Conservation (phyloP, 2,113 vertebrate genomes). For the Grus americana region DNA sequence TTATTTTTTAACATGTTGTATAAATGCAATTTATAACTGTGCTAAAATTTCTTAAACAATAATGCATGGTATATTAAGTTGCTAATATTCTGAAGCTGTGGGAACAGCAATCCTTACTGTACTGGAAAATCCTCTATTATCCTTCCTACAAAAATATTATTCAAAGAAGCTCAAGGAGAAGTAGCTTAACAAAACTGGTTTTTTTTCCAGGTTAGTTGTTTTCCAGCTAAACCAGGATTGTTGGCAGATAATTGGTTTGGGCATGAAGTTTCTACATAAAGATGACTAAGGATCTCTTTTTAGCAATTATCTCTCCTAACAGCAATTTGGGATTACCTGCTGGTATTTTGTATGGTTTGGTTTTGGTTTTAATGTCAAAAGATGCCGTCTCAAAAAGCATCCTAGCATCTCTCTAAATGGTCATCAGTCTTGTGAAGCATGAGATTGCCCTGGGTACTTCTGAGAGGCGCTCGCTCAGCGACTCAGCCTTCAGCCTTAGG, state of each 20-base stretch:
- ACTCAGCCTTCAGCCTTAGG: background rate
- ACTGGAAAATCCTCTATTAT: background rate
- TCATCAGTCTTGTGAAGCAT: background rate
- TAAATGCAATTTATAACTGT: background rate
- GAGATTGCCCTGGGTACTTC: background rate
- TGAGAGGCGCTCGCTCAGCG: background rate
- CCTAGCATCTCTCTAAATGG: background rate
- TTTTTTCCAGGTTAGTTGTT: background rate
- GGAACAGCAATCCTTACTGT: background rate
- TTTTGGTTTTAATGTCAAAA: background rate
- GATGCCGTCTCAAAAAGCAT: background rate
- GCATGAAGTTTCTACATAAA: slow-evolving; percentile 6
- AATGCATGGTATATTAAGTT: background rate
- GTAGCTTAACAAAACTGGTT: background rate
- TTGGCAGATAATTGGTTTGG: slow-evolving; percentile 37
- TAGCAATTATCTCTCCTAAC: background rate
- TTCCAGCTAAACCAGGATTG: slow-evolving; percentile 28
- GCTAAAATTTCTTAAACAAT: background rate
- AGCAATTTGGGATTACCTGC: background rate
- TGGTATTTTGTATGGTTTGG: background rate
- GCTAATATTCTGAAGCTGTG: background rate
- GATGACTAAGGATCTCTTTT: background rate
- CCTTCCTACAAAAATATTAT: background rate
- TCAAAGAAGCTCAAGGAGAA: background rate
- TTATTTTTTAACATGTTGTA: background rate